Evolutionary conservation across 1,140 invertebrate genomes (phyloP), one percentile per base, ranked within the genome.

Genomic region (Odontomachus brunneus): DNA sequence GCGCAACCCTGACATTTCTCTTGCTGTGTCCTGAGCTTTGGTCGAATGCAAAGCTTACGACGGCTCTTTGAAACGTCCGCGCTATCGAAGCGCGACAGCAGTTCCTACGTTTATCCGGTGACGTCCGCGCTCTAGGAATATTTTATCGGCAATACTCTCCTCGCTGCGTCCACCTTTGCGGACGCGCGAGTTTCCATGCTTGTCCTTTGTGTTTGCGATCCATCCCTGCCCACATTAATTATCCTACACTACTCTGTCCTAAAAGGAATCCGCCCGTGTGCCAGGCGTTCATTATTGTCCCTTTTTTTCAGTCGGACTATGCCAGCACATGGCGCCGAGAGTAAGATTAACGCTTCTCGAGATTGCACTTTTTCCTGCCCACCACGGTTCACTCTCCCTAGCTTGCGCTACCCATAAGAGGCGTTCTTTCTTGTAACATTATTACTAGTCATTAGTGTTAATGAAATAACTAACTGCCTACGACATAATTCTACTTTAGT

Each of bases 361-460:
- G 75, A 80, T 80, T 71, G 75, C 51, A 57, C 75, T 71, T 80
- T 80, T 80, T 71, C 22, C 53, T 29, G 62, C 24, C 24, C 44
- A 48, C 74, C 62, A 76, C 74, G 24, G 38, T 75, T 29, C 48
- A 26, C 74, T 66, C 29, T 76, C 53, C 53, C 22, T 17, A n/a
- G 73, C 26, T 29, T 51, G 48, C 59, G 55, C 11, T 44, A 22
- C 26, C 26, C 63, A n/a, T 69, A 80, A 78, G 67, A 80, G 51
- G 51, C 3, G 29, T 5, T 33, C 19, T 78, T 55, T 71, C 71
- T 48, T 33, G 51, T 24, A 53, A 44, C 38, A 22, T 78, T 71
- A 80, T 57, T 80, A 44, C 65, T 71, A 80, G 75, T 80, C 75
- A 71, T 80, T 80, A 80, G 75, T 57, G 65, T 57, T 71, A 65